Conservation (phyloP, 2,888 invertebrate genomes). For the Mycalesis mineus region DNA sequence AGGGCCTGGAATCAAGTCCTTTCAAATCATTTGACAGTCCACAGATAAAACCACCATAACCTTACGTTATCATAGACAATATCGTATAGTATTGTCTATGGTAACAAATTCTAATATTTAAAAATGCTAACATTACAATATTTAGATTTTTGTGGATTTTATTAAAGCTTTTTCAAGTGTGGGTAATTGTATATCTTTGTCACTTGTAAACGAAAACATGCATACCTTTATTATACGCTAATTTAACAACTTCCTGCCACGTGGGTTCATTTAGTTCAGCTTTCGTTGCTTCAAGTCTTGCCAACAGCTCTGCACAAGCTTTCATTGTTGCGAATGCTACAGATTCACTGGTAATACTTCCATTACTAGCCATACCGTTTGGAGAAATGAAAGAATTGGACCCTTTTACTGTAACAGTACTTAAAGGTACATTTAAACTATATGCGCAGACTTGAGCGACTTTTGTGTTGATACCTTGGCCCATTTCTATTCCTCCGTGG, state of each 20-base stretch:
- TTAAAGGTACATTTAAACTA: constrained; percentile 81
- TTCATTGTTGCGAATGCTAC: constrained; percentile 77
- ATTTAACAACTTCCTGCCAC: constrained; percentile 73
- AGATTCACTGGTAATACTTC: constrained; percentile 85
- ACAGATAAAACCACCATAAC: too few relatives aligned
- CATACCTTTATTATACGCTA: constrained; percentile 63
- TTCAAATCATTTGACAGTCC: too few relatives aligned
- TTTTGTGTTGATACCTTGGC: constrained; percentile 85
- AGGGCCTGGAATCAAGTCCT: too few relatives aligned
- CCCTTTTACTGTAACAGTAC: constrained; percentile 78
- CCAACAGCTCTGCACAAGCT: constrained; percentile 70
- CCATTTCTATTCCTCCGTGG: constrained; percentile 85
- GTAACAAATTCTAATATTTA: too few relatives aligned
- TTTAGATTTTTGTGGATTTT: too few relatives aligned
- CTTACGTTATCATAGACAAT: too few relatives aligned
- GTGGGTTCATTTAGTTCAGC: constrained; percentile 58
- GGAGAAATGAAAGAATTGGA: constrained; percentile 81
- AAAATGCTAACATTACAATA: too few relatives aligned
- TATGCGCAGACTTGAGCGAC: constrained; percentile 85
- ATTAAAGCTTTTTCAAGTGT: too few relatives aligned
- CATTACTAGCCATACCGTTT: constrained; percentile 83
- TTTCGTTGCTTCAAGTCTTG: constrained; percentile 62
- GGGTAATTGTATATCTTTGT: too few relatives aligned
- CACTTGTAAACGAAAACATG: neutral
- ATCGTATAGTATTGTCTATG: too few relatives aligned